Evolutionary conservation across 2,888 invertebrate species (phyloP), one percentile per base, ranked within the genome.

Genomic region (Sphinx pinastri): DNA sequence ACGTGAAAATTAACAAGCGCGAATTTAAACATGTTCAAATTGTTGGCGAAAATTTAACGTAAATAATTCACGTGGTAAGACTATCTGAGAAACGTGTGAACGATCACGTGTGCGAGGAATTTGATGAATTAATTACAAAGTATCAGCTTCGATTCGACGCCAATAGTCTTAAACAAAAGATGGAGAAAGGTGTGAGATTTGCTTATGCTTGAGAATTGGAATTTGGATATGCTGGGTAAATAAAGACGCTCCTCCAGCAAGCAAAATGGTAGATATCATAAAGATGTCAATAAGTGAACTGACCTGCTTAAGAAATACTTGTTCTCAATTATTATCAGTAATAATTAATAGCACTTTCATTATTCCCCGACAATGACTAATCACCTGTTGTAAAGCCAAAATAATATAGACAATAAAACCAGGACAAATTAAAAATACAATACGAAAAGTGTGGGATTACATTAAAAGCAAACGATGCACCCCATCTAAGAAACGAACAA

Each of bases 11-110:
- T 19, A 49, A 49, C 49, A 47, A 63, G 63, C 63, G 63, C 63
- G 63, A 63, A 63, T 63, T 63, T 49, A 49, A 63, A 63, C 63
- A 49, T 63, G 63, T 49, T 63, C 19, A 63, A 63, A 63, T 63
- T 63, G 57, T 57, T 47, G n/a, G 60, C 3, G 63, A 63, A 63
- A 47, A 49, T 63, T 63, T 19, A 49, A 49, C 49, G 63, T 63
- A 63, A 49, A 63, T 63, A 63, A 63, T 63, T 63, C 49, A 63
- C 16, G 25, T 25, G 25, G 19, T 19, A 16, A 57, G 57, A 57
- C 57, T 57, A 57, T 57, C 57, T 57, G 49, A 63, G 63, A 47
- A 12, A 63, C 49, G 63, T 63, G 63, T 47, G 63, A 63, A 63
- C 47, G 47, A 68, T 38, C 38, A 68, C 54, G 38, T 68, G 47